Conservation (phyloP, 2,888 invertebrate genomes). For the Sphecodes monilicornis region DNA sequence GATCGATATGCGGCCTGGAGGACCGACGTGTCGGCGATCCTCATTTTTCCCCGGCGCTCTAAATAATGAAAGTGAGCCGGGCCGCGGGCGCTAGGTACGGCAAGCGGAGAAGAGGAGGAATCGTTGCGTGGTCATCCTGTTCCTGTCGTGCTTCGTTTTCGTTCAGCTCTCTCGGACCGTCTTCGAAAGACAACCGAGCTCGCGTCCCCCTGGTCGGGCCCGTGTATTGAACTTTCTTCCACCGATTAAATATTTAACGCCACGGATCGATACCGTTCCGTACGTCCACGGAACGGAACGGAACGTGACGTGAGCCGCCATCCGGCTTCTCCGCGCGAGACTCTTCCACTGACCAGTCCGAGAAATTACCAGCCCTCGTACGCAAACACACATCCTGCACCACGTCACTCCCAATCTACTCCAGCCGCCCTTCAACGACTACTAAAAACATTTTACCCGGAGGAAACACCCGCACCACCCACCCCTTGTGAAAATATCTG, state of each 20-base stretch:
- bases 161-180: slow-evolving; percentile 56
- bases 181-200: slow-evolving; percentile 71
- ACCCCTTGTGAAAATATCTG: slow-evolving; percentile 46
- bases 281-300: slow-evolving; percentile 35
- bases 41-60: slow-evolving; percentile 67
- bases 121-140: slow-evolving; percentile 65
- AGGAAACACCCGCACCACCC: slow-evolving; percentile 24
- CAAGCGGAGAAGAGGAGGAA: slow-evolving; percentile 57
- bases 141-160: slow-evolving; percentile 62
- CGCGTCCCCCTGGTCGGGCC: slow-evolving; percentile 36
- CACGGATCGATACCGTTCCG: slow-evolving; percentile 75
- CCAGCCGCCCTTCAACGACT: slow-evolving; percentile 60
- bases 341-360: slow-evolving; percentile 70
- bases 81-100: slow-evolving; percentile 46
- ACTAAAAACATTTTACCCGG: slow-evolving; percentile 56
- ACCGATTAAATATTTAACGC: slow-evolving; percentile 80
- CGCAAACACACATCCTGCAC: slow-evolving; percentile 67
- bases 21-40: slow-evolving; percentile 65
- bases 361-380: slow-evolving; percentile 65
- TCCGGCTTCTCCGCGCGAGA: slow-evolving; percentile 69
- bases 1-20: slow-evolving; percentile 57
- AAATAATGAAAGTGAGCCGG: slow-evolving; percentile 69
- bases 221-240: slow-evolving; percentile 81
- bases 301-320: slow-evolving; percentile 57
- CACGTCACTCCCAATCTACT: slow-evolving; percentile 70